phyloP scores from a whole-genome alignment of 2,888 invertebrate species.

The Netelia fuscicornis region DNA sequence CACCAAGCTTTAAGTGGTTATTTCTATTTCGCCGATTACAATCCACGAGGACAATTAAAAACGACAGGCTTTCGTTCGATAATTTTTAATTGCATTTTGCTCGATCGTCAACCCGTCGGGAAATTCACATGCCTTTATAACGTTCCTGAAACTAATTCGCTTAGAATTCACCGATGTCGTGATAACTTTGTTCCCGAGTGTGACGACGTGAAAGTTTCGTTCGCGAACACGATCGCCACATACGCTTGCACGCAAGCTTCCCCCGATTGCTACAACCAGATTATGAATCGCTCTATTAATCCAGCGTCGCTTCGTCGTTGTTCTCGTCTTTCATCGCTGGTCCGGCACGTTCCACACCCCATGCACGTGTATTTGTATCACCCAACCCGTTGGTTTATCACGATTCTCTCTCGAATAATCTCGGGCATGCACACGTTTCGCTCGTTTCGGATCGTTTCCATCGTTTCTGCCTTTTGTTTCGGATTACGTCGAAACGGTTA shows the following conservation, averaged over 20 bases:
- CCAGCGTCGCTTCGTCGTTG: constrained; percentile 61
- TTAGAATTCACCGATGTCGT: constrained; percentile 34
- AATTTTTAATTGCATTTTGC: constrained; percentile 13
- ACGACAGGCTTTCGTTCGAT: not conserved
- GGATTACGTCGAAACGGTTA: not conserved
- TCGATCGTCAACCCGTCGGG: not conserved
- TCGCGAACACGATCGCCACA: constrained; percentile 24
- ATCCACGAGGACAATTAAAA: not conserved
- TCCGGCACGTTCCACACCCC: constrained; percentile 30
- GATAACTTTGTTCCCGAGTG: constrained; percentile 25
- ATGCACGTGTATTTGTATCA: constrained; percentile 60
- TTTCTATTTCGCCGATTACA: not conserved
- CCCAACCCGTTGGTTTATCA: constrained; percentile 66
- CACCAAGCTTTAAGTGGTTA: not conserved
- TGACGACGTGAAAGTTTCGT: constrained; percentile 47
- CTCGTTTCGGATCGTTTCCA: not conserved
- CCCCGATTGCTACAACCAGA: constrained; percentile 69
- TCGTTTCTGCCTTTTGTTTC: not conserved
- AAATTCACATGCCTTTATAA: constrained; percentile 7
- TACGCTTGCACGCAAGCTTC: constrained; percentile 46
- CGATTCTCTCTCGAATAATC: constrained; percentile 68
- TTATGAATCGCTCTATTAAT: constrained; percentile 76
- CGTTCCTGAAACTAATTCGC: constrained; percentile 15
- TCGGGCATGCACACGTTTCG: constrained; percentile 6
- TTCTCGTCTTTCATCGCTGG: constrained; percentile 30